phyloP scores from a whole-genome alignment of 64 coral and sea anemone species.

The Orbicella faveolata region DNA sequence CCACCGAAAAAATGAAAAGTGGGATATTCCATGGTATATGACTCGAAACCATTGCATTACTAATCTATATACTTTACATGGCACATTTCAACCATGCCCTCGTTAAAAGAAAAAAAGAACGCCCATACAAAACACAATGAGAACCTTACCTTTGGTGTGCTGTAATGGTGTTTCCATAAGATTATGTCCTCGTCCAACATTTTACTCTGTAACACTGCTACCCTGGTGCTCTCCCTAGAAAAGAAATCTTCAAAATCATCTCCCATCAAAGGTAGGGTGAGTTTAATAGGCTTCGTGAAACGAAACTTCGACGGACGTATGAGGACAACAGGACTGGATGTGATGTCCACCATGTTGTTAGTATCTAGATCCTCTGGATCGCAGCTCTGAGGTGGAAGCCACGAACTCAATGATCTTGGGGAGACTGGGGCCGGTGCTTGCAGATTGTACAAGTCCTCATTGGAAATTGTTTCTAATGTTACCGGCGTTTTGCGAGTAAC shows the following conservation, averaged over 20 bases:
- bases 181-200: conserved; percentile 57
- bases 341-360: conserved; percentile 59
- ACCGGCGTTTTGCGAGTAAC: conserved; percentile 35
- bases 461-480: conserved; percentile 71
- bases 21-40: too few relatives aligned
- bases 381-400: conserved; percentile 24
- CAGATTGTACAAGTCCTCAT: conserved; percentile 69
- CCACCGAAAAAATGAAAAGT: too few relatives aligned
- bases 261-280: conserved; percentile 69
- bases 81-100: not conserved
- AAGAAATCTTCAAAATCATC: conserved; percentile 65
- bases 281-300: conserved; percentile 65
- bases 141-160: conserved; percentile 82
- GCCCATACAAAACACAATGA: not conserved
- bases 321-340: conserved; percentile 76
- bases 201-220: conserved; percentile 64
- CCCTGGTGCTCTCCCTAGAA: conserved; percentile 46
- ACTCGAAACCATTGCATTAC: too few relatives aligned
- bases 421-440: conserved; percentile 56
- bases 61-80: too few relatives aligned
- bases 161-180: conserved; percentile 84
- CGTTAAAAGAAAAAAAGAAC: not conserved
- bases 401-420: conserved; percentile 5
- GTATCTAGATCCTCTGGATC: not conserved
- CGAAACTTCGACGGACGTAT: conserved; percentile 55